phyloP scores from a whole-genome alignment of 2,888 invertebrate species.

The Cosmia trapezina region DNA sequence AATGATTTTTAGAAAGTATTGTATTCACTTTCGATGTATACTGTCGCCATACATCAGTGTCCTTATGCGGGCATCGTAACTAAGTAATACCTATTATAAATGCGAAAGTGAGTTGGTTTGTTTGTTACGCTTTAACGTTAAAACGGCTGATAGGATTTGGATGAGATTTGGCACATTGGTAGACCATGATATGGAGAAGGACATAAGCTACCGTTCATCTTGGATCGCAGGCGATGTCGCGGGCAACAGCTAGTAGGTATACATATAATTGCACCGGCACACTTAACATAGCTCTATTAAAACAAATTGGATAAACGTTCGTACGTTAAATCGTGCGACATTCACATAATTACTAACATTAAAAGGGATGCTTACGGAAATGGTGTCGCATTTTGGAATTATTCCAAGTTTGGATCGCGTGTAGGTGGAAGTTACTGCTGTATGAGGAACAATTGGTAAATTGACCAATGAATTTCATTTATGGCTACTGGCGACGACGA shows the following conservation, averaged over 20 bases:
- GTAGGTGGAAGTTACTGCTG: slow-evolving; percentile 69
- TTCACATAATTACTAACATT: slow-evolving; percentile 55
- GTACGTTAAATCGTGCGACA: slow-evolving; percentile 40
- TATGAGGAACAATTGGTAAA: slow-evolving; percentile 76
- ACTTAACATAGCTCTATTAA: slow-evolving; percentile 23
- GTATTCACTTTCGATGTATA: neutral
- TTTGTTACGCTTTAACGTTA: no score
- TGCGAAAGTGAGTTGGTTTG: no score
- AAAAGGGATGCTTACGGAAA: slow-evolving; percentile 50
- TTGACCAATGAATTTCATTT: slow-evolving; percentile 71
- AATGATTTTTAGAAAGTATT: slow-evolving; percentile 35
- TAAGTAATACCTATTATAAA: no score
- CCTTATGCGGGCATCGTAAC: slow-evolving; percentile 43
- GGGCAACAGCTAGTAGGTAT: no score
- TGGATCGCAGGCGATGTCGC: no score
- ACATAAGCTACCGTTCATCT: no score
- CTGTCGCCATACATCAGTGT: neutral
- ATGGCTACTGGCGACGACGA: slow-evolving; percentile 4
- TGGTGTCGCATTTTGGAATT: slow-evolving; percentile 45
- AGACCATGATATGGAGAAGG: no score
- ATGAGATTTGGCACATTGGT: no score
- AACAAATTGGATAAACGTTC: slow-evolving; percentile 55
- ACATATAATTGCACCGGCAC: neutral
- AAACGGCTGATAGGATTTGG: no score
- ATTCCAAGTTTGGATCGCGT: slow-evolving; percentile 49